Evolutionary conservation across 2,113 vertebrate genomes (phyloP).

Genomic region (Poeciliopsis retropinna): DNA sequence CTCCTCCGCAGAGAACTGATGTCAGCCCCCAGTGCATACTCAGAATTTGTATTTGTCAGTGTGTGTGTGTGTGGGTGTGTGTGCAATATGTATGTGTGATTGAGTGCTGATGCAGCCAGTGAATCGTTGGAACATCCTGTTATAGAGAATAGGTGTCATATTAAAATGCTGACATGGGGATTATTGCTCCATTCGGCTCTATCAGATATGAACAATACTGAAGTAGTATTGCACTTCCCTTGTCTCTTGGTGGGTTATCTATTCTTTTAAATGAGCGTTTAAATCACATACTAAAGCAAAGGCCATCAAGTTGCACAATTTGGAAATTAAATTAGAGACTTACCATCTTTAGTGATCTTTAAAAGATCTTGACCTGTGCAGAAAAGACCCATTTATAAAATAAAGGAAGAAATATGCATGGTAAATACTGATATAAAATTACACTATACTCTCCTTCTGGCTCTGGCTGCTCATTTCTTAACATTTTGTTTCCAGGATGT

Average conservation of each 20-base stretch:
- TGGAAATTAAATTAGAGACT: slow-evolving; percentile 21
- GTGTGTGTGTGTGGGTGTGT: slow-evolving; percentile 13
- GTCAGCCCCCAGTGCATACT: slow-evolving; percentile 19
- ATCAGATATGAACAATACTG: slow-evolving; percentile 59
- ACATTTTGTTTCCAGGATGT: background rate
- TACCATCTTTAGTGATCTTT: slow-evolving; percentile 28
- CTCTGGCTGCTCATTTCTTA: background rate
- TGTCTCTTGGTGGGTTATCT: slow-evolving; percentile 38
- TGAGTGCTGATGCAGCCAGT: slow-evolving; percentile 60
- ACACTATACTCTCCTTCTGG: too few species aligned
- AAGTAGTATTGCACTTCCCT: slow-evolving; percentile 48
- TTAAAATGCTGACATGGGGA: slow-evolving; percentile 64
- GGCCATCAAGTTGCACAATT: slow-evolving; percentile 47
- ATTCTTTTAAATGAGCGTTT: slow-evolving; percentile 59
- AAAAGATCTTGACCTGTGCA: background rate
- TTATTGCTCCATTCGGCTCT: slow-evolving; percentile 57
- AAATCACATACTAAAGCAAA: slow-evolving; percentile 46
- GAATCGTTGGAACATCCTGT: slow-evolving; percentile 31
- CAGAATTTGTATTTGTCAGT: slow-evolving; percentile 31
- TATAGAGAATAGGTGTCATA: slow-evolving; percentile 37
- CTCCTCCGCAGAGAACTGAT: slow-evolving; percentile 31
- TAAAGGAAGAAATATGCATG: background rate
- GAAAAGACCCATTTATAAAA: slow-evolving; percentile 1
- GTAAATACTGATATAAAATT: background rate
- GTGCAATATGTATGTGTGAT: slow-evolving; percentile 10